Percentiles rank a stretch among this genome's conserved stretches.
Conservation (phyloP, 2,113 vertebrate genomes). For the Tauraco erythrolophus region DNA sequence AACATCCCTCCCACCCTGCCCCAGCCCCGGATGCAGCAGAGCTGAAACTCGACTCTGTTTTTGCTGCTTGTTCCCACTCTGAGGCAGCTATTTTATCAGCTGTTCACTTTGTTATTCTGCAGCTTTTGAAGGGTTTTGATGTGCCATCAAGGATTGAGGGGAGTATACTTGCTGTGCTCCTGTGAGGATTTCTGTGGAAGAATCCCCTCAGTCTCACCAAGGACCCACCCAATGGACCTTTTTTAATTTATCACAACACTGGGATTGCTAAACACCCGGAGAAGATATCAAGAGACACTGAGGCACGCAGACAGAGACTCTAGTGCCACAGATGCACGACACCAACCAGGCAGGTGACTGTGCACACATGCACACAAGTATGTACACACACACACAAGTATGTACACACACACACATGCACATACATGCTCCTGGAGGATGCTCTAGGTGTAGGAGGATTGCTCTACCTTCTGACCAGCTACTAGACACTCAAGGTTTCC, state of each 20-base stretch:
- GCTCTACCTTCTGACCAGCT: not conserved
- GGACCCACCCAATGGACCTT: not conserved
- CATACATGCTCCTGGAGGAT: not conserved
- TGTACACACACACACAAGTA: too few species aligned
- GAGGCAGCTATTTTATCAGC: slow-evolving; percentile 28
- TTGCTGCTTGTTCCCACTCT: not conserved
- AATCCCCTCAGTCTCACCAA: not conserved
- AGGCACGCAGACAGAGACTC: not conserved
- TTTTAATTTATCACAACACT: not conserved
- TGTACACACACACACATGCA: too few species aligned
- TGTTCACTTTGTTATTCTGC: not conserved
- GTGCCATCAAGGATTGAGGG: accelerated
- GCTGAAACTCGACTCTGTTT: not conserved
- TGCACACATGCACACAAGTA: accelerated
- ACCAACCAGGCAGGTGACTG: not conserved
- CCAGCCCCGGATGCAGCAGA: not conserved
- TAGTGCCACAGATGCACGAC: too few species aligned
- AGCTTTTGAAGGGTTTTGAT: not conserved
- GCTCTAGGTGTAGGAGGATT: not conserved
- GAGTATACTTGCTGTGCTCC: not conserved
- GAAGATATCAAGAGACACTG: not conserved
- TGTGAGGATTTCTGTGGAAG: not conserved
- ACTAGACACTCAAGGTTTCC: not conserved
- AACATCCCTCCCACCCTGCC: not conserved
- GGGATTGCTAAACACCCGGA: not conserved